Conservation (phyloP, 2,797 vertebrate genomes). For the Hypotaenidia philippensis region DNA sequence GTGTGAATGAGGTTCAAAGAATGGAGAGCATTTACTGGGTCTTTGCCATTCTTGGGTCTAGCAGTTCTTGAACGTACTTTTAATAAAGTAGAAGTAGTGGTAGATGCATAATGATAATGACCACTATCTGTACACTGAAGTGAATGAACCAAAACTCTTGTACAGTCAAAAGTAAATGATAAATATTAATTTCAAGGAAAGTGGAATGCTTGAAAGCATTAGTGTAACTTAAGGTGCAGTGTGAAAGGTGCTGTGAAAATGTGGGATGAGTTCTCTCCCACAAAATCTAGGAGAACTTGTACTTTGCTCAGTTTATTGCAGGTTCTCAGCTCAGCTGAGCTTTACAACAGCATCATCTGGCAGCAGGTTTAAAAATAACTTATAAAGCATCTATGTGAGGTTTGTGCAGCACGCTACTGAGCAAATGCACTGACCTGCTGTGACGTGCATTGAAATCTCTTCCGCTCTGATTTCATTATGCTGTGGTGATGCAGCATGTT, state of each 20-base stretch:
- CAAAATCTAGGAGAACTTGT: neutral
- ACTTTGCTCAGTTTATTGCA: neutral
- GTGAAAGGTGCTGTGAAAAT: neutral
- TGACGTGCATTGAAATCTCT: neutral
- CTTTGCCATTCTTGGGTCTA: conserved; percentile 11
- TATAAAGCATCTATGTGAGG: neutral
- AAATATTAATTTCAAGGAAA: neutral
- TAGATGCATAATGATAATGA: neutral
- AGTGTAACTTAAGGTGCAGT: neutral
- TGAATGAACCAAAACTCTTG: neutral
- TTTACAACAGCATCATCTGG: neutral
- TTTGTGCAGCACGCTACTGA: neutral
- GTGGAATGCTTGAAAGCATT: neutral
- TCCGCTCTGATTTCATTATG: conserved; percentile 14
- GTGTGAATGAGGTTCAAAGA: neutral
- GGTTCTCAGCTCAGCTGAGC: neutral
- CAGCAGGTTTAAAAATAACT: neutral
- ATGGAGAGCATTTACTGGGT: neutral
- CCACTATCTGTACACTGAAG: neutral
- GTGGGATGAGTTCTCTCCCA: neutral
- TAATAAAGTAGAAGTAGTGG: conserved; percentile 19
- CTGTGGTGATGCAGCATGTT: neutral
- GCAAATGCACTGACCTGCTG: neutral
- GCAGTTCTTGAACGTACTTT: neutral
- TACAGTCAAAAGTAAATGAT: neutral